Base-by-base conservation (phyloP, 2,113 vertebrate species). In the Hiodon tergisus region DNA sequence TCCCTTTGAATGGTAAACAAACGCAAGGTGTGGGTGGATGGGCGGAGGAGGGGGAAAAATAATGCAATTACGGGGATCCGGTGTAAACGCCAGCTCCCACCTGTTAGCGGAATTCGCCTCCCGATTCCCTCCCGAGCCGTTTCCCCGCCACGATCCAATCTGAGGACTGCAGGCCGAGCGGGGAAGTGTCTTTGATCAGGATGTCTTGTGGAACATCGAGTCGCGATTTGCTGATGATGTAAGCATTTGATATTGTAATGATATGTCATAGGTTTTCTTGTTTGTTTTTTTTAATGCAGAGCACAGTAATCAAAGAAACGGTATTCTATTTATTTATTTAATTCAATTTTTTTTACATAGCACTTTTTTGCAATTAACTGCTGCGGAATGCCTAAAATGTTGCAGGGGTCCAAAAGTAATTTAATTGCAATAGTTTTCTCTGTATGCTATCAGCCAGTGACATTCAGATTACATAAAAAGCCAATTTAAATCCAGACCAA, bases 291-390 rank as follows among this genome's bases (percentile, higher is more conserved):
- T 3, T 6, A 3, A 60, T 13, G 46, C 54, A 0, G 57, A 11
- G 6, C 5, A 13, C 61, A 16, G 16, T 17, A 63, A 63, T 63
- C 61, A 63, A 63, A 63, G 16, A n/a, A 6, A 7, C 6, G 31
- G 31, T 31, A 31, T 31, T 31, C 31, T 31, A 31, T 31, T 31
- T 75, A 65, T 77, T 81, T 80, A 72, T 80, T 77, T 80, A 65
- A 72, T 78, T 80, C 72, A 59, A 46, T 47, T 59, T 74, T 69
- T 76, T 73, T 78, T 77, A 69, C 74, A 58, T 55, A 61, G 75
- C 77, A 57, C 74, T 77, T 78, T 74, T 82, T 78, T 69, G 51
- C 71, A 74, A 69, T 78, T 82, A 82, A 82, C 80, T 82, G 81
- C 81, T 67, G 69, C 74, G 48, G 63, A 77, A 75, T 75, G 72